Evolutionary conservation across 2,888 invertebrate genomes (phyloP).

Genomic region (Melieria picta): DNA sequence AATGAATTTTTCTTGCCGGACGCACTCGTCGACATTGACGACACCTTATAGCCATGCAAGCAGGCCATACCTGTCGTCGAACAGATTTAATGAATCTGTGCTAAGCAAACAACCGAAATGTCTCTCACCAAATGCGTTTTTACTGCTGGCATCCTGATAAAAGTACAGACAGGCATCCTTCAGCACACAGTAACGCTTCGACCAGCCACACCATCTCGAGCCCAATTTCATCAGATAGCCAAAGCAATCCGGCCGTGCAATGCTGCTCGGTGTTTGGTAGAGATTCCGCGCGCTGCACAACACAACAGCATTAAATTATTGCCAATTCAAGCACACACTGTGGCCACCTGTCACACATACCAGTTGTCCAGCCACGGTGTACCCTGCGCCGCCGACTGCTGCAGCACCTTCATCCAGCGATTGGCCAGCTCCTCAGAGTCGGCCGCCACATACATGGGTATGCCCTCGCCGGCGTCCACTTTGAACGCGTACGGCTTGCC

Average conservation of each 20-base stretch:
- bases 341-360: constrained; percentile 42
- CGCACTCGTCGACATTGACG: constrained; percentile 81
- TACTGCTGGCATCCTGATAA: constrained; percentile 88
- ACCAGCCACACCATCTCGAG: constrained; percentile 89
- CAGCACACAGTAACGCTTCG: constrained; percentile 90
- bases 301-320: neutral
- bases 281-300: constrained; percentile 77
- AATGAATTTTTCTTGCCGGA: constrained; percentile 93
- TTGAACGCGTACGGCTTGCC: constrained; percentile 78
- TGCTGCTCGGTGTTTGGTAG: constrained; percentile 80
- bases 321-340: neutral
- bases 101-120: neutral
- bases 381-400: constrained; percentile 80
- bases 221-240: constrained; percentile 91
- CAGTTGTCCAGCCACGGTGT: constrained; percentile 74
- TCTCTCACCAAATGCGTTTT: constrained; percentile 83
- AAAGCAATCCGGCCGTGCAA: constrained; percentile 88
- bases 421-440: constrained; percentile 78
- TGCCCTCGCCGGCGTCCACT: constrained; percentile 76
- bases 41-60: constrained; percentile 85
- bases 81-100: neutral
- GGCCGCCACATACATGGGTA: constrained; percentile 81
- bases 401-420: constrained; percentile 82
- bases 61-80: constrained; percentile 82
- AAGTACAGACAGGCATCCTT: constrained; percentile 96